These are phyloP conservation scores for Etheostoma cragini DNA, from an alignment of 2,113 vertebrate species.

Conservation along the genomic window DNA sequence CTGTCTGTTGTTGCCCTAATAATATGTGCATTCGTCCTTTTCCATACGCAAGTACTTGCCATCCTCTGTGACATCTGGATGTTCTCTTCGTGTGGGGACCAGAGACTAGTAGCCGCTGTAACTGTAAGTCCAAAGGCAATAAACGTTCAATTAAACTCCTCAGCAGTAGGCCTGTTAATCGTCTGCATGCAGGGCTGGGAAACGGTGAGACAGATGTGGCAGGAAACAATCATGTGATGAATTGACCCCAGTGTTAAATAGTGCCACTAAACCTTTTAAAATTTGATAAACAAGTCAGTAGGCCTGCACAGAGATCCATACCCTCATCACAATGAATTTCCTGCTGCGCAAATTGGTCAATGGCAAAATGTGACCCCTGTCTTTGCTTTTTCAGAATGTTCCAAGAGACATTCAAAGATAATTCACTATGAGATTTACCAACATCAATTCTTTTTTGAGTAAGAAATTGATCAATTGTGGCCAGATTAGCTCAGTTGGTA, in stretches of 20 bases:
- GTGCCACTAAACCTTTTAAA: slow-evolving; percentile 77
- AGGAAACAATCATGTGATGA: slow-evolving; percentile 78
- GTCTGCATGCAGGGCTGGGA: slow-evolving; percentile 52
- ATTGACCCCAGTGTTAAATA: slow-evolving; percentile 78
- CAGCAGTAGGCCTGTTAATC: slow-evolving; percentile 63
- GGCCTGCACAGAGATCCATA: slow-evolving; percentile 52
- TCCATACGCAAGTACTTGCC: background rate
- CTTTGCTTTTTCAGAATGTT: slow-evolving; percentile 12
- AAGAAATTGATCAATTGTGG: background rate
- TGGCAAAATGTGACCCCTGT: slow-evolving; percentile 44
- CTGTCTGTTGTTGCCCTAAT: slow-evolving; percentile 3
- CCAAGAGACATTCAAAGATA: slow-evolving; percentile 9
- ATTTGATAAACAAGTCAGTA: slow-evolving; percentile 74
- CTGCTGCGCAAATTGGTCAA: slow-evolving; percentile 61
- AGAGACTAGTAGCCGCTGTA: slow-evolving; percentile 8
- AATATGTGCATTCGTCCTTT: slow-evolving; percentile 34
- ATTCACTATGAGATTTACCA: background rate
- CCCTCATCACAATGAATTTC: slow-evolving; percentile 70
- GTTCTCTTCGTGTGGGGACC: slow-evolving; percentile 21
- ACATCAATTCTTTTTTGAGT: background rate
- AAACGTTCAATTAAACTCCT: slow-evolving; percentile 43
- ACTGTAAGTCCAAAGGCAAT: slow-evolving; percentile 41
- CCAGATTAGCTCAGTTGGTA: too few species aligned
- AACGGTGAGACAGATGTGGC: slow-evolving; percentile 70
- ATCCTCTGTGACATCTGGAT: slow-evolving; percentile 44